A percentile compares a stretch with the other conserved stretches of the same genome.
These are phyloP conservation scores for Drosophila merina DNA, from an alignment of 2,888 invertebrate genomes.

Conservation along the genomic window DNA sequence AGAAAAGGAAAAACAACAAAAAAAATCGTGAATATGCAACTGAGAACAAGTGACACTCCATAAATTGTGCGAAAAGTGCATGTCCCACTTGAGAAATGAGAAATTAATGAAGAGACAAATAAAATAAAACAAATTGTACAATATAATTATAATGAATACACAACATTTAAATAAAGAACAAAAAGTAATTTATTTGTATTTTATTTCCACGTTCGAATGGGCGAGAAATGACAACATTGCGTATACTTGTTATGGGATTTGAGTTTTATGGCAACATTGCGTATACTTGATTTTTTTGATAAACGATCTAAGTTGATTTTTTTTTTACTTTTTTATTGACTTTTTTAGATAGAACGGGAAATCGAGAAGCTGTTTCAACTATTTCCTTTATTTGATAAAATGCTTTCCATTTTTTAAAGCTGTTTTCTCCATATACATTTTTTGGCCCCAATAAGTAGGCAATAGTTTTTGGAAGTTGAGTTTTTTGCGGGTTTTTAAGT, in stretches of 20 bases:
- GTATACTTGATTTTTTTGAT: not conserved
- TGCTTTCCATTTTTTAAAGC: not conserved
- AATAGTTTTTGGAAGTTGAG: not conserved
- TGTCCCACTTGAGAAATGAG: slow-evolving; percentile 64
- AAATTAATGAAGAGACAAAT: slow-evolving; percentile 31
- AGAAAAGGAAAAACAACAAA: slow-evolving; percentile 61
- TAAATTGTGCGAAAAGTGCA: slow-evolving; percentile 34
- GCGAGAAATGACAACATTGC: not conserved
- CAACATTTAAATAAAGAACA: slow-evolving; percentile 79
- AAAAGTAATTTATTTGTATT: slow-evolving; percentile 51
- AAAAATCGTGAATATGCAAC: slow-evolving; percentile 51
- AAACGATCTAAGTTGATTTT: not conserved
- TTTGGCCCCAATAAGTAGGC: not conserved
- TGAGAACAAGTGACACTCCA: slow-evolving; percentile 44
- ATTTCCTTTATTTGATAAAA: not conserved
- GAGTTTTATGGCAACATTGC: not conserved
- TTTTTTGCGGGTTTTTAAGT: too few species aligned
- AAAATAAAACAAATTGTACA: slow-evolving; percentile 70
- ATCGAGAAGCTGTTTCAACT: not conserved
- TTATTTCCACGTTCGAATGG: not conserved
- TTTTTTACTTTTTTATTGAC: not conserved
- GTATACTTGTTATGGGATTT: not conserved
- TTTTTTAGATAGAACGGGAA: not conserved
- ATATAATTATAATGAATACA: slow-evolving; percentile 77
- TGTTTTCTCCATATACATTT: not conserved